A percentile compares a stretch with the other conserved stretches of the same genome.
Evolutionary conservation across 2,888 invertebrate genomes (phyloP).

Genomic region (Polyploca ridens): DNA sequence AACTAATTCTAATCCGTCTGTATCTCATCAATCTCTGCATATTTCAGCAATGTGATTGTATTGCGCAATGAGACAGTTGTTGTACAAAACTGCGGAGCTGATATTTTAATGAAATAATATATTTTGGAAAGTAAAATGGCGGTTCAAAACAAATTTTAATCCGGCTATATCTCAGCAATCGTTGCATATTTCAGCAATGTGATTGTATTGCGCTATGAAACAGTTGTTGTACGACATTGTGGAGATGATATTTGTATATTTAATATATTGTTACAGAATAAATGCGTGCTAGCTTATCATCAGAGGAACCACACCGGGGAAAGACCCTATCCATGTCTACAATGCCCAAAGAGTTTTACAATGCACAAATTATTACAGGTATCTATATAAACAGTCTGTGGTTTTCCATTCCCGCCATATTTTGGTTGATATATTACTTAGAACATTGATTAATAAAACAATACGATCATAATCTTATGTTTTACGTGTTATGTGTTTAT

Average conservation of each 20-base stretch:
- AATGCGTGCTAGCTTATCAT: conserved; percentile 46
- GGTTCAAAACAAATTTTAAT: too few relatives aligned
- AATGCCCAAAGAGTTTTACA: conserved; percentile 62
- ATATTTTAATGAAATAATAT: not conserved
- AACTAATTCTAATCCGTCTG: too few relatives aligned
- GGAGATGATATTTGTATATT: too few relatives aligned
- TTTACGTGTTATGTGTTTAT: too few relatives aligned
- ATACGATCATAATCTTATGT: too few relatives aligned
- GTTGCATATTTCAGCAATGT: too few relatives aligned
- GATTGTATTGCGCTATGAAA: conserved; percentile 10
- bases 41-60: not conserved
- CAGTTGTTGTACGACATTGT: not conserved
- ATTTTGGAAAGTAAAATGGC: too few relatives aligned
- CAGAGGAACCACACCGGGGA: conserved; percentile 69
- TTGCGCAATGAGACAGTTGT: not conserved
- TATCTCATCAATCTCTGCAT: not conserved
- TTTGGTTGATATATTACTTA: too few relatives aligned
- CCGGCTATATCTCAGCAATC: too few relatives aligned
- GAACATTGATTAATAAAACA: too few relatives aligned
- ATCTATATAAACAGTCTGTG: conserved; percentile 1
- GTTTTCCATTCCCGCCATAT: too few relatives aligned
- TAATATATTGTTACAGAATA: conserved; percentile 35
- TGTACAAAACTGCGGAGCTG: not conserved
- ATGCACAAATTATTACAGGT: conserved; percentile 67
- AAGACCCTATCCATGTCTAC: conserved; percentile 57